Evolutionary conservation across 30 jellyfish, hydroid and myxozoan genomes (phyloP).

Genomic region (Catostylus mosaicus): DNA sequence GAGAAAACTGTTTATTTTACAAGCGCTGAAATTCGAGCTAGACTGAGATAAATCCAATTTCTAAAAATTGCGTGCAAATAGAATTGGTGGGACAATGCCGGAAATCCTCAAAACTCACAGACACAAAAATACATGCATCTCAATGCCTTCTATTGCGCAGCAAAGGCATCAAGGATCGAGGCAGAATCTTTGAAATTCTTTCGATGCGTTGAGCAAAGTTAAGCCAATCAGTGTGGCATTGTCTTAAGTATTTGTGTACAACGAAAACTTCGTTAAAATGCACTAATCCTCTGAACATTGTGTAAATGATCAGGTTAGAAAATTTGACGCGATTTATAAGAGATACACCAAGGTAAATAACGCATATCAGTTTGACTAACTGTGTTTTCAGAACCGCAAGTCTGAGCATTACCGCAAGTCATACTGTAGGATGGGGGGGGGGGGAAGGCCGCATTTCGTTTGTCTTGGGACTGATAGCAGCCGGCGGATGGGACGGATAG

Average conservation of each 20-base stretch:
- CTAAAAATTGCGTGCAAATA: slow-evolving; percentile 12
- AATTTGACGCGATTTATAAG: slow-evolving; percentile 6
- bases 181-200: neutral
- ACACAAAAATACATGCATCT: neutral
- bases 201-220: neutral
- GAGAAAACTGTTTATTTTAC: neutral
- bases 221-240: slow-evolving; percentile 35
- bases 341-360: slow-evolving; percentile 3
- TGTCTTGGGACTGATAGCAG: too few relatives aligned
- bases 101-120: slow-evolving; percentile 21
- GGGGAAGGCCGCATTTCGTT: too few relatives aligned
- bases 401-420: too few relatives aligned
- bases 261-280: slow-evolving; percentile 18
- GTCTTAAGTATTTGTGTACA: slow-evolving; percentile 7
- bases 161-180: neutral
- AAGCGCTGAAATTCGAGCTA: neutral
- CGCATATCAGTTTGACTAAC: neutral
- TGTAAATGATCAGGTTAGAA: neutral
- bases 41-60: neutral
- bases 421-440: too few relatives aligned
- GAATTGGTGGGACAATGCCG: neutral
- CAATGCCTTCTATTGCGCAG: too few relatives aligned
- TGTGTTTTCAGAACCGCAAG: neutral
- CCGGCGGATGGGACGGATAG: too few relatives aligned
- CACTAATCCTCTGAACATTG: slow-evolving; percentile 21